Evolutionary conservation across 2,888 invertebrate species (phyloP).

Genomic region (Andrena trimmerana): DNA sequence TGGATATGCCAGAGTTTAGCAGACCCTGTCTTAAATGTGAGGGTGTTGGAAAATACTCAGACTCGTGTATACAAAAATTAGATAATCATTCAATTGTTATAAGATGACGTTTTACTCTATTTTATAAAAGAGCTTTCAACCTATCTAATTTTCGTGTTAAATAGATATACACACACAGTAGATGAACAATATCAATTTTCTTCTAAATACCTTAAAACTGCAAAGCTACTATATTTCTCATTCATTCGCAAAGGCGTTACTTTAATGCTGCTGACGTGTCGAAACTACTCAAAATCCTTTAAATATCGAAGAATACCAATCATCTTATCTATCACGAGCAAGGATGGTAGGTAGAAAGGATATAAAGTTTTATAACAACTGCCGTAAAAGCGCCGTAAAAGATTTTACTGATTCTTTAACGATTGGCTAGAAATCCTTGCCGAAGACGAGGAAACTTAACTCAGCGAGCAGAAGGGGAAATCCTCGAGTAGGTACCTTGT

Average conservation of each 20-base stretch:
- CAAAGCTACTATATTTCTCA: too few species aligned
- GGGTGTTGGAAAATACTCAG: background rate
- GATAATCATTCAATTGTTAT: background rate
- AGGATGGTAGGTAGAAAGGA: background rate
- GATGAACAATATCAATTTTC: too few species aligned
- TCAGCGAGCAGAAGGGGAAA: too few species aligned
- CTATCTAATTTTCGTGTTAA: too few species aligned
- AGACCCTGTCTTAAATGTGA: background rate
- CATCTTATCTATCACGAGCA: background rate
- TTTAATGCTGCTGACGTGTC: background rate
- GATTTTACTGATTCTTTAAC: conserved; percentile 34
- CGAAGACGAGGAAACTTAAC: background rate
- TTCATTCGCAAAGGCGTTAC: background rate
- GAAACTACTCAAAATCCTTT: background rate
- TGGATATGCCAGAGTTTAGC: background rate
- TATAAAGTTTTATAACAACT: conserved; percentile 30
- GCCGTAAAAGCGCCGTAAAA: background rate
- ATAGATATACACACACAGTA: too few species aligned
- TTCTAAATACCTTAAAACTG: too few species aligned
- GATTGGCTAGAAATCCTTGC: background rate
- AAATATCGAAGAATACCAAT: background rate
- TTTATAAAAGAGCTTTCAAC: too few species aligned
- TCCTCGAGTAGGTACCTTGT: too few species aligned
- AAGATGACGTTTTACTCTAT: background rate
- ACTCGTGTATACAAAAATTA: background rate